Base-by-base conservation (phyloP, 2,888 invertebrate genomes). In the Perizoma flavofasciatum region DNA sequence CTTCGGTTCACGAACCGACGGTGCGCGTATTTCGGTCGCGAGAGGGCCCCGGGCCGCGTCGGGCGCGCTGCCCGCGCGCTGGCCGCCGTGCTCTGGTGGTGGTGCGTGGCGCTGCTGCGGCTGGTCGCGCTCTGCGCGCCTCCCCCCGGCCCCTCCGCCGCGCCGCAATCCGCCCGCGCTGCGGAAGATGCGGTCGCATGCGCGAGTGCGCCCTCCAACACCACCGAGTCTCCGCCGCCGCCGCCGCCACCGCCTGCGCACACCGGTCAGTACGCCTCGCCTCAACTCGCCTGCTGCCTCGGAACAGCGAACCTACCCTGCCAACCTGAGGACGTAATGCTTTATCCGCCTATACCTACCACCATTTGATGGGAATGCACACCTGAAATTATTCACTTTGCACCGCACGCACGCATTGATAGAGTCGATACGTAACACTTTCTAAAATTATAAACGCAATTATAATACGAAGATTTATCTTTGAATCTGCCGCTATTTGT, bases 1-100 rank as follows among this genome's bases (percentile, higher is more conserved):
- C 75, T 70, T 77, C 83, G 81, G 81, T 79, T 82, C 82, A 78
- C 84, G 81, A 82, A 79, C 81, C 76, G 75, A 80, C 84, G 85
- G 87, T 86, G 87, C 81, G 89, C 87, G 89, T 90, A 90, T 89
- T 90, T 89, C 85, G 86, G 89, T 89, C 88, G 80, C 85, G 82
- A 82, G 81, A 83, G 79, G 86, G 81, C 88, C 87, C 89, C 86
- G 88, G 88, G 89, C 86, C 85, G 86, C 85, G 85, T 85, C 82
- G 84, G 86, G 86, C 86, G 85, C 86, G 85, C 83, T 86, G 89
- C 88, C 89, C 89, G 89, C 89, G 89, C 86, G 89, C 89, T 89
- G 89, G 88, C 90, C 87, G 89, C 89, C 89, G 88, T 89, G 89
- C 85, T 89, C 90, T 89, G 89, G 89, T 90, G 89, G 89, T 89